A percentile compares a stretch with the other conserved stretches of the same genome.
These are phyloP conservation scores for Papilio aristodemus DNA, from an alignment of 1,140 invertebrate species.

Conservation along the genomic window DNA sequence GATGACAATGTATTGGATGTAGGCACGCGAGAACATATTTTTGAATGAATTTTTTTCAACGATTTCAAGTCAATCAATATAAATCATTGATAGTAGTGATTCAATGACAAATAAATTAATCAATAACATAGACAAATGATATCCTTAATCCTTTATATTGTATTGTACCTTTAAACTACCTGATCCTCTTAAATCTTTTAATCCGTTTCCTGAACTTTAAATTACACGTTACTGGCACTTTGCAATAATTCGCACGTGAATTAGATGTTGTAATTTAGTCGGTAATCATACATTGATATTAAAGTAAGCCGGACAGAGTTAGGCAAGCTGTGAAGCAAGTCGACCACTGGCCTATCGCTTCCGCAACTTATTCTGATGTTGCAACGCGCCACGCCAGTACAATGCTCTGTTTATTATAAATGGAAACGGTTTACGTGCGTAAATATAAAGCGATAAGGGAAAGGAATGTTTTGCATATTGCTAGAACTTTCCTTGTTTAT, in stretches of 20 bases:
- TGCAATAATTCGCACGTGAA: not conserved
- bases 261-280: conserved; percentile 16
- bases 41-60: no score
- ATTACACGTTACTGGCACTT: no score
- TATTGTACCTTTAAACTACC: no score
- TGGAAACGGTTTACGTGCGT: conserved; percentile 24
- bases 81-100: not conserved
- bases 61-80: no score
- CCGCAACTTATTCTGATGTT: conserved; percentile 45
- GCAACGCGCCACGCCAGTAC: conserved; percentile 40
- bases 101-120: not conserved
- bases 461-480: conserved; percentile 20
- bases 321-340: conserved; percentile 38
- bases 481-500: not conserved
- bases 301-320: conserved; percentile 35
- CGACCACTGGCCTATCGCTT: conserved; percentile 41
- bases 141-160: no score
- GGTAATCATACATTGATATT: conserved; percentile 16
- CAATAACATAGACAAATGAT: no score
- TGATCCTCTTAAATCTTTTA: no score
- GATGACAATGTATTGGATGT: not conserved
- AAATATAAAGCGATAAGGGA: conserved; percentile 34
- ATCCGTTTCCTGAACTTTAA: no score
- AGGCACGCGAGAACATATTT: not conserved
- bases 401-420: conserved; percentile 42